phyloP scores from a whole-genome alignment of 2,113 vertebrate species.

The Salvelinus alpinus region DNA sequence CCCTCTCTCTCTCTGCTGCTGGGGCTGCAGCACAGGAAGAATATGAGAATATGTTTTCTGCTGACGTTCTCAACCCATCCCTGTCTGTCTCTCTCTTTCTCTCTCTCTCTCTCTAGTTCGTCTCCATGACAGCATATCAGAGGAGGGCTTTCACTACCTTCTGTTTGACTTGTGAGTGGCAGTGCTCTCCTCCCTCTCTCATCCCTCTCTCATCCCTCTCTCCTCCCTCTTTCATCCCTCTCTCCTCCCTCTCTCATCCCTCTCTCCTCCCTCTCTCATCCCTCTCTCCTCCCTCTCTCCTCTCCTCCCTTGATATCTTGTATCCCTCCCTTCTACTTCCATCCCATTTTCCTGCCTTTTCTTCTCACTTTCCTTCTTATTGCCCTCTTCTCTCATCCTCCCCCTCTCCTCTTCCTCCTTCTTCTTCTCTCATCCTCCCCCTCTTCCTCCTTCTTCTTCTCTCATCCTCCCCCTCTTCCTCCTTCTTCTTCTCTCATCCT shows the following conservation, averaged over 20 bases:
- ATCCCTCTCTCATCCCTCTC: background rate
- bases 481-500: background rate
- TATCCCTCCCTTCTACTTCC: background rate
- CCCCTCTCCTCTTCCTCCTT: conserved; percentile 9
- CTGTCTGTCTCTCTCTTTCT: background rate
- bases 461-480: conserved; percentile 4
- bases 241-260: background rate
- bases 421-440: background rate
- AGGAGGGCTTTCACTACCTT: conserved; percentile 95
- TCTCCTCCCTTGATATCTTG: background rate
- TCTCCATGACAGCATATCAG: conserved; percentile 95
- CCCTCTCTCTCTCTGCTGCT: background rate
- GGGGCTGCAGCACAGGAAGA: background rate
- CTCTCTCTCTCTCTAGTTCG: conserved; percentile 78
- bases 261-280: background rate
- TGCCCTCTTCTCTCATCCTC: background rate
- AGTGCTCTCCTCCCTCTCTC: background rate
- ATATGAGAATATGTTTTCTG: background rate
- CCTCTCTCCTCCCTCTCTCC: background rate
- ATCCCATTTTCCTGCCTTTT: background rate
- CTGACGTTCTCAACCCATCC: background rate
- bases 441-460: background rate
- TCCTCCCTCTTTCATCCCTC: background rate
- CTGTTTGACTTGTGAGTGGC: conserved; percentile 94
- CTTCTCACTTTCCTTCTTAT: background rate